Percentiles rank a stretch among this genome's conserved stretches.
phyloP scores from a whole-genome alignment of 2,888 invertebrate genomes.

The Xanthorhoe designata region DNA sequence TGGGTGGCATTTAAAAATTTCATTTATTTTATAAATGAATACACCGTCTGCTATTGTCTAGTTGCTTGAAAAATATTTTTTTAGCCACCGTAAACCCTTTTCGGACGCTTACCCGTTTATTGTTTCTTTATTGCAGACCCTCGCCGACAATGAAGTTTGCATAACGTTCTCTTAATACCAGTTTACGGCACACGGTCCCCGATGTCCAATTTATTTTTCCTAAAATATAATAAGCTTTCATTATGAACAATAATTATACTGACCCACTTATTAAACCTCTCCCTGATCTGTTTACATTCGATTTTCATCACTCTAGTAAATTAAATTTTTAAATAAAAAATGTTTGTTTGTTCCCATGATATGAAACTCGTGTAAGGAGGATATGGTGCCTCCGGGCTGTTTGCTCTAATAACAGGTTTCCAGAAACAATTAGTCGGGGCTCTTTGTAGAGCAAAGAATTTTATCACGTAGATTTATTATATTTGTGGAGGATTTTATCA shows the following conservation, averaged over 20 bases:
- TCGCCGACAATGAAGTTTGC: slow-evolving; percentile 70
- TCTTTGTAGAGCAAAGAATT: slow-evolving; percentile 73
- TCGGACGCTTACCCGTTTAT: slow-evolving; percentile 71
- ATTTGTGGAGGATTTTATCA: slow-evolving; percentile 80
- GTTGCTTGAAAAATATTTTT: slow-evolving; percentile 65
- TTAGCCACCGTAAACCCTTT: slow-evolving; percentile 67
- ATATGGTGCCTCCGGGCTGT: slow-evolving; percentile 56
- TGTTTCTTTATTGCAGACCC: slow-evolving; percentile 70
- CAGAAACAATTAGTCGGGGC: slow-evolving; percentile 76
- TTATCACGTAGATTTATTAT: slow-evolving; percentile 82
- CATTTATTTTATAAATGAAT: slow-evolving; percentile 66
- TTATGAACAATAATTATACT: slow-evolving; percentile 46
- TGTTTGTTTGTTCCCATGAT: slow-evolving; percentile 56
- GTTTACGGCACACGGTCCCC: slow-evolving; percentile 53
- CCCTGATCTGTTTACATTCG: slow-evolving; percentile 50
- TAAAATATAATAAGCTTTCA: slow-evolving; percentile 39
- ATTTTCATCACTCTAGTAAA: slow-evolving; percentile 50
- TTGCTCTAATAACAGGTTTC: slow-evolving; percentile 75
- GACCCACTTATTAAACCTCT: slow-evolving; percentile 48
- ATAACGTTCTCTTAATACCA: slow-evolving; percentile 63
- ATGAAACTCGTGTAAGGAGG: slow-evolving; percentile 43
- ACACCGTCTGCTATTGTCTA: slow-evolving; percentile 68
- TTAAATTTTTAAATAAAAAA: slow-evolving; percentile 46
- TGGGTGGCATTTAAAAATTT: slow-evolving; percentile 61
- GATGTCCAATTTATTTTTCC: slow-evolving; percentile 53